These are phyloP conservation scores for Onychomys torridus DNA, from an alignment of 2,797 vertebrate genomes.

Conservation along the genomic window DNA sequence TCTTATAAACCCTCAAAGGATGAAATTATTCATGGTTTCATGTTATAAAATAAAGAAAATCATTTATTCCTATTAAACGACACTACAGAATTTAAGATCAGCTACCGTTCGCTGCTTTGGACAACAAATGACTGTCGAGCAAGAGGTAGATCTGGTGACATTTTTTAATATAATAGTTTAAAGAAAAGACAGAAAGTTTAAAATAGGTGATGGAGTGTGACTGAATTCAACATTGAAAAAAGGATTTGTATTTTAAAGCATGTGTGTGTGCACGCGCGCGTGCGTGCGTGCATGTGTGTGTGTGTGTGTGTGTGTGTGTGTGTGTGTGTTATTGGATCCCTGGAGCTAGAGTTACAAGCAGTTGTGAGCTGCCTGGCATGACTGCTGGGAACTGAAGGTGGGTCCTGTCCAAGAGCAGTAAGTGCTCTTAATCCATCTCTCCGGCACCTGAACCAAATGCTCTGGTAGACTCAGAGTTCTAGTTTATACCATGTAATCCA, in stretches of 20 bases:
- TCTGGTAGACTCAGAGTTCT: neutral
- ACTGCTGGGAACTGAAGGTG: neutral
- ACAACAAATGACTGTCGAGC: neutral
- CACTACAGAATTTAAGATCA: neutral
- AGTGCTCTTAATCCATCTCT: neutral
- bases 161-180: neutral
- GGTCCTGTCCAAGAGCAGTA: neutral
- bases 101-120: neutral
- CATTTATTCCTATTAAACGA: slow-evolving; percentile 19
- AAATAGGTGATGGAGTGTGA: neutral
- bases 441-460: neutral
- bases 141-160: neutral
- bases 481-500: neutral
- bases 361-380: neutral
- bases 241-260: neutral
- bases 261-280: no score
- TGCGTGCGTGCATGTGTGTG: neutral
- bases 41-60: slow-evolving; percentile 28
- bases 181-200: slow-evolving; percentile 1
- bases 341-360: neutral
- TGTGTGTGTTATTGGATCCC: neutral
- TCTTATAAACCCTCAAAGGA: slow-evolving; percentile 59
- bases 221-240: neutral
- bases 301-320: neutral
- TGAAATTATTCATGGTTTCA: slow-evolving; percentile 35